phyloP scores from a whole-genome alignment of 1,140 invertebrate genomes.

The Lordiphosa clarofinis region DNA sequence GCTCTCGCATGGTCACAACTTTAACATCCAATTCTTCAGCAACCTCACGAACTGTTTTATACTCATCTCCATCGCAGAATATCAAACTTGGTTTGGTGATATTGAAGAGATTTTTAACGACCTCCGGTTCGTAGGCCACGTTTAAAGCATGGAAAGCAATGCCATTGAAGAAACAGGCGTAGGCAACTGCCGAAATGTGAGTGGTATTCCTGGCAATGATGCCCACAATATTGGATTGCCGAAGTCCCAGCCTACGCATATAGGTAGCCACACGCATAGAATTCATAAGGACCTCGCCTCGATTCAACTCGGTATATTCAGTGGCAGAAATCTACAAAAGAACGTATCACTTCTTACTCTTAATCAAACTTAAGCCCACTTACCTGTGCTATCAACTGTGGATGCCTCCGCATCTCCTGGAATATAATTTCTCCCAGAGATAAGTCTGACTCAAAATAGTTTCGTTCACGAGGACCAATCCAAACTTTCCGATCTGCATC shows the following conservation, averaged over 20 bases:
- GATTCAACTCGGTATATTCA: constrained; percentile 19
- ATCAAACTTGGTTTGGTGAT: constrained; percentile 40
- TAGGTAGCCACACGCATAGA: constrained; percentile 19
- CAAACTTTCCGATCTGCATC: constrained; percentile 41
- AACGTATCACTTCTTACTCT: background rate
- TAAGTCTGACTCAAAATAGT: constrained; percentile 27
- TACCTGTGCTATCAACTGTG: constrained; percentile 26
- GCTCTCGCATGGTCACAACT: constrained; percentile 45
- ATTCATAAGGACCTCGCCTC: constrained; percentile 22
- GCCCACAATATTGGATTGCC: constrained; percentile 25
- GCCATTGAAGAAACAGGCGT: constrained; percentile 33
- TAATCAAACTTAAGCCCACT: background rate
- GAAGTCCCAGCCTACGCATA: constrained; percentile 10
- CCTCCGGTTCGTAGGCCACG: background rate
- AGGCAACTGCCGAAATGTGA: constrained; percentile 22
- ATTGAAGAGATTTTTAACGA: constrained; percentile 6
- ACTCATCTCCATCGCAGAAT: constrained; percentile 46
- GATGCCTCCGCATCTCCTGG: constrained; percentile 25
- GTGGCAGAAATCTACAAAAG: constrained; percentile 21
- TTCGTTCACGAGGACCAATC: constrained; percentile 3
- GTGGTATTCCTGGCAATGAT: constrained; percentile 28
- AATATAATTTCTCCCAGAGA: constrained; percentile 42
- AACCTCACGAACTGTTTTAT: constrained; percentile 29
- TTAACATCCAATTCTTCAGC: constrained; percentile 14
- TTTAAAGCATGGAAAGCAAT: constrained; percentile 20